Conservation (phyloP, 2,113 vertebrate genomes). For the Actinemys pallida region DNA sequence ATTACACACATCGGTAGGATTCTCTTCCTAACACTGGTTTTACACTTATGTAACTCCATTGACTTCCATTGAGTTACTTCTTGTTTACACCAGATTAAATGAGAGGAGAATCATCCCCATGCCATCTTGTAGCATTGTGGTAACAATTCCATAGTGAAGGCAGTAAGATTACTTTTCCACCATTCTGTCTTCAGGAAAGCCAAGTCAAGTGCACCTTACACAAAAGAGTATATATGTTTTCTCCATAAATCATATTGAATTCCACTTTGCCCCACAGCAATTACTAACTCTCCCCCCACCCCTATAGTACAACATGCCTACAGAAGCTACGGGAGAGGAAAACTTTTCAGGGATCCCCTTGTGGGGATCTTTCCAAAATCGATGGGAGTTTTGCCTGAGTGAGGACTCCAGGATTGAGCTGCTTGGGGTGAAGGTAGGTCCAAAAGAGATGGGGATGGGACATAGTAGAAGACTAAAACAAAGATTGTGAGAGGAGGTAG, state of each 20-base stretch:
- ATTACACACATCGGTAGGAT: background rate
- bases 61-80: background rate
- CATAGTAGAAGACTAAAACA: background rate
- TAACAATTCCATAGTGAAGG: background rate
- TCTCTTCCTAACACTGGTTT: background rate
- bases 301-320: too few relatives aligned
- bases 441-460: background rate
- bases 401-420: background rate
- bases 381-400: background rate
- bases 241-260: background rate
- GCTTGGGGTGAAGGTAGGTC: background rate
- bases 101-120: background rate
- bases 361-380: background rate
- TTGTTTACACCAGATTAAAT: background rate
- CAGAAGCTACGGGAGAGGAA: too few relatives aligned
- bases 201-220: background rate
- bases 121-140: background rate
- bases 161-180: background rate
- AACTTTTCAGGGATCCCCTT: too few relatives aligned
- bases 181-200: background rate
- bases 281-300: too few relatives aligned
- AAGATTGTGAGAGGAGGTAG: background rate
- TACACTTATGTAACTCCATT: background rate
- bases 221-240: background rate
- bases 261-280: background rate